A percentile compares a stretch with the other conserved stretches of the same genome.
These are phyloP conservation scores for Paedocypris micromegethes DNA, from an alignment of 2,797 vertebrate genomes.

Conservation along the genomic window DNA sequence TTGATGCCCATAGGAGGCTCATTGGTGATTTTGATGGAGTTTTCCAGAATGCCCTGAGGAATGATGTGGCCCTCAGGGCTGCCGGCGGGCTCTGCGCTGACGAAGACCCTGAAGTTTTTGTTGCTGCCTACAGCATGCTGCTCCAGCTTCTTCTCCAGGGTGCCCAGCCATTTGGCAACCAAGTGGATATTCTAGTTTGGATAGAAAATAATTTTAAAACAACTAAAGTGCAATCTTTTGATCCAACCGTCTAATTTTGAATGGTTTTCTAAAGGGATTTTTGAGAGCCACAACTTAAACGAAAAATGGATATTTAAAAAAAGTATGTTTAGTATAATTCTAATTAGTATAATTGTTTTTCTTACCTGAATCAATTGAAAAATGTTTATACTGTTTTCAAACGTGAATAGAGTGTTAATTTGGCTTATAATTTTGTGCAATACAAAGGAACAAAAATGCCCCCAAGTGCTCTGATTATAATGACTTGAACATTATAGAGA, in stretches of 20 bases:
- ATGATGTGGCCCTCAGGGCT: constrained; percentile 79
- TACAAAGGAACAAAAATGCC: constrained; percentile 14
- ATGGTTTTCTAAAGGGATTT: no score
- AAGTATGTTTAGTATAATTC: no score
- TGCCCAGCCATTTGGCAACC: constrained; percentile 85
- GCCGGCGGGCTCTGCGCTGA: constrained; percentile 86
- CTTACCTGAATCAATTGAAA: no score
- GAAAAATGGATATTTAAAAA: no score
- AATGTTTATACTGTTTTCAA: no score
- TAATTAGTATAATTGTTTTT: no score
- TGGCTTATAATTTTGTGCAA: no score
- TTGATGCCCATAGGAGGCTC: constrained; percentile 87
- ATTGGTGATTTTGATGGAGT: constrained; percentile 90
- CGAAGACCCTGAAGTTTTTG: constrained; percentile 77
- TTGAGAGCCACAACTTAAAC: no score
- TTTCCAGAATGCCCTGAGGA: constrained; percentile 91
- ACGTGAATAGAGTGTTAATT: no score
- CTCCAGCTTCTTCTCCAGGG: constrained; percentile 86
- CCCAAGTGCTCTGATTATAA: constrained; percentile 21
- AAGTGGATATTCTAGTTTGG: constrained; percentile 85
- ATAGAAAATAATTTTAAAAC: constrained; percentile 29
- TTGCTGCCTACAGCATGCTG: constrained; percentile 74
- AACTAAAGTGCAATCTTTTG: background rate
- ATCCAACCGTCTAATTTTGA: no score
- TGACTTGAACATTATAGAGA: constrained; percentile 14